Base-by-base conservation (phyloP, 2,797 vertebrate genomes). In the Fratercula arctica region DNA sequence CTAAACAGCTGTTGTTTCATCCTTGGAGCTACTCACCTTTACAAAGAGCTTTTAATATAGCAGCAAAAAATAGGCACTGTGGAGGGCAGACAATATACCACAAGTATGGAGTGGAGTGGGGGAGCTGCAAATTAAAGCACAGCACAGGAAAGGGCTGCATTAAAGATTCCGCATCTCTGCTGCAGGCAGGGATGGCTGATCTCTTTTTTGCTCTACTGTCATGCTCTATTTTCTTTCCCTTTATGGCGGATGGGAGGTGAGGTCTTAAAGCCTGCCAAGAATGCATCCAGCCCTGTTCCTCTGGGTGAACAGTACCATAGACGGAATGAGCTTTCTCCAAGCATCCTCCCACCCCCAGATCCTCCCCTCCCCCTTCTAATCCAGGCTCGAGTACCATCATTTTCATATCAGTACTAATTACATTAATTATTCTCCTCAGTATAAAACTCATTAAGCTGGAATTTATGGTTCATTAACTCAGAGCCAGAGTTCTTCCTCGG, bases 361-460 rank as follows among this genome's bases (percentile, higher is more conserved):
- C 53, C 26, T 50, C 33, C 46, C 53, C 19, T 60, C 61, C 80
- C 15, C n/a, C 37, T 85, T 18, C 0, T 50, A 74, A 89, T 81
- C 92, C 85, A 35, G 87, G 85, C 88, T 96, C 3, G 0, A 93
- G 94, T 17, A 89, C 81, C 95, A 92, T 97, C 89, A 93, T 96
- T 97, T 97, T 97, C 94, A 57, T 97, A 97, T 96, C 95, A 85
- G 31, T 48, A 6, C 88, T 96, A 97, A 97, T 97, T 97, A 96
- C 91, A 96, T 97, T 97, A 97, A 97, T 97, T 96, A 97, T 96
- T 97, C 95, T 97, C 95, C 89, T 95, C 96, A 95, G 92, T 93
- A 89, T 86, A 96, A 96, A 97, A 92, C 95, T 96, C 96, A 97
- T 97, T 96, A 96, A 90, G 91, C 85, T 87, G 78, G 93, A 93